Percentiles rank a stretch among this genome's conserved stretches.
Evolutionary conservation across 2,797 vertebrate genomes (phyloP).

Genomic region (Acanthiza pusilla): DNA sequence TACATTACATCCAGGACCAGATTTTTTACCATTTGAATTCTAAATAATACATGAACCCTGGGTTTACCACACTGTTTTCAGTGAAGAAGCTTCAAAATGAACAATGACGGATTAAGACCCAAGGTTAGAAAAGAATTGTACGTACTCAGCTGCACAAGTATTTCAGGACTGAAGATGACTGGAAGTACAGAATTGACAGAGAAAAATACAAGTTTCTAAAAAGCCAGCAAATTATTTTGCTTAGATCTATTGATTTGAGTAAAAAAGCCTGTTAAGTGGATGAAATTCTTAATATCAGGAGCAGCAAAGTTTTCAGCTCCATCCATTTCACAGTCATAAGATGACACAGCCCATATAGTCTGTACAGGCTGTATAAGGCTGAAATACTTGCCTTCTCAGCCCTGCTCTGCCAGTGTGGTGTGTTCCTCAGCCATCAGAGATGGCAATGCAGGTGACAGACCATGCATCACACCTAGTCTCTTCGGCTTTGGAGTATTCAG

Average conservation of each 20-base stretch:
- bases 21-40: not conserved
- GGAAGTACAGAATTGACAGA: not conserved
- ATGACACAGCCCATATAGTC: not conserved
- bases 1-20: not conserved
- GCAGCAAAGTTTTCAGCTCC: not conserved
- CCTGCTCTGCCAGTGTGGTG: not conserved
- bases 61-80: not conserved
- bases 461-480: not conserved
- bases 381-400: not conserved
- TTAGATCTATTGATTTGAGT: not conserved
- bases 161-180: not conserved
- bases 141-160: not conserved
- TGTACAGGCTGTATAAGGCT: not conserved
- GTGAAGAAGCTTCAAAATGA: not conserved
- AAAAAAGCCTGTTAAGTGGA: not conserved
- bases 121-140: not conserved
- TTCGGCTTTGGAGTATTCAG: not conserved
- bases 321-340: not conserved
- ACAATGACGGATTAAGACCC: not conserved
- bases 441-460: not conserved
- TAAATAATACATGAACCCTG: not conserved
- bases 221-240: not conserved
- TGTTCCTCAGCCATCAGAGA: not conserved
- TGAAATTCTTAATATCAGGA: not conserved
- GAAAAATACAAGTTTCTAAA: not conserved